Evolutionary conservation across 2,113 vertebrate genomes (phyloP), one percentile per base, ranked within the genome.

Genomic region (Oryzias melastigma): DNA sequence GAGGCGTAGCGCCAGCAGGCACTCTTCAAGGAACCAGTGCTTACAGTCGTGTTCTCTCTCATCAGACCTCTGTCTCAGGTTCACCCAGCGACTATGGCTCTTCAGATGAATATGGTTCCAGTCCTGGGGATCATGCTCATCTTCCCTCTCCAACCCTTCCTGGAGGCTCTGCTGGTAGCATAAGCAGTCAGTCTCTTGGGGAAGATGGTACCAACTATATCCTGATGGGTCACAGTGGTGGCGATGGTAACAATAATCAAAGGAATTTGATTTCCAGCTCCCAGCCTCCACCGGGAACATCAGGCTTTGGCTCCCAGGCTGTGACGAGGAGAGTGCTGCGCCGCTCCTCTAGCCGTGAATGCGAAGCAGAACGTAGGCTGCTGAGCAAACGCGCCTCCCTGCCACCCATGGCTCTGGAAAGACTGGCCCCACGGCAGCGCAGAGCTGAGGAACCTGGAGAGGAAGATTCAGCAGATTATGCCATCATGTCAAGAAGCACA

Each of bases 51-150:
- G 65, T 88, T 1, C 71, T 82, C 44, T 76, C 86, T 59, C 81
- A 82, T 52, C 79, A 47, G 15, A 59, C 85, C 1, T 91, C 91
- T 0, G 78, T 91, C n/a, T 92, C 91, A 1, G 89, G 91, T 48
- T 93, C 91, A 7, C 77, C 88, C 27, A 92, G 91, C 18, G 93
- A 94, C 80, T 92, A 91, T 3, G 91, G 91, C 19, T 94, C 93
- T 3, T 93, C 93, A 0, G 93, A 94, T 16, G 93, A 94, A 64
- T 93, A 92, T 5, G 91, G 90, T 64, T 94, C 91, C 7, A 93
- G 92, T 78, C 90, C 91, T 4, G 78, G 90, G 18, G 87, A 91
- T 70, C 87, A 88, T 46, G 76, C 88, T 4, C 77, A 85, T 43
- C 80, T 85, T 4, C 77, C 88, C 1, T 83, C 86, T 41, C 77